phyloP scores from a whole-genome alignment of 1,140 invertebrate species.

The Gryllus bimaculatus region DNA sequence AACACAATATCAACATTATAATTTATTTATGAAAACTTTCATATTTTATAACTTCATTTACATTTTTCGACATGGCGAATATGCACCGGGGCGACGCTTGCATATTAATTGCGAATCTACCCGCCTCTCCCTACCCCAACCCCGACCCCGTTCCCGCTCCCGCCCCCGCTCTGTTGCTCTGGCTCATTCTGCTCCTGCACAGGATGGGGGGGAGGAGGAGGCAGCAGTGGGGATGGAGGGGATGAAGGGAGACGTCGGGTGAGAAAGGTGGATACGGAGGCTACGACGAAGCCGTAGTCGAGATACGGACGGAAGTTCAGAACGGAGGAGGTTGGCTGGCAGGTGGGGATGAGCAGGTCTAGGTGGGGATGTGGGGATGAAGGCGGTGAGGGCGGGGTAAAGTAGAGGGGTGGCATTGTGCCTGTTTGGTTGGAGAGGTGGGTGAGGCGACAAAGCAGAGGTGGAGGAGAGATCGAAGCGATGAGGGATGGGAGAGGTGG shows the following conservation, averaged over 20 bases:
- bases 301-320: not conserved
- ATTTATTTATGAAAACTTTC: conserved; percentile 6
- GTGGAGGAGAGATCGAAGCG: no score
- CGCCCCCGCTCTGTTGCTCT: not conserved
- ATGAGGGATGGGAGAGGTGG: no score
- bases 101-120: not conserved
- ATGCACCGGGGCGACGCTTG: not conserved
- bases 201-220: not conserved
- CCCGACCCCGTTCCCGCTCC: no score
- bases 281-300: not conserved
- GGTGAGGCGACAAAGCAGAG: no score
- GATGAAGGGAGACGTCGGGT: not conserved
- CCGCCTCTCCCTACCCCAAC: not conserved
- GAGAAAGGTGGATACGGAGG: not conserved
- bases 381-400: not conserved
- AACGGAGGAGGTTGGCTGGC: not conserved
- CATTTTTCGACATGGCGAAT: not conserved
- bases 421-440: no score
- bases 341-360: not conserved
- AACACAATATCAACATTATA: not conserved
- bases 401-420: not conserved
- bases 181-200: not conserved
- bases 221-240: no score
- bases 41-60: conserved; percentile 6
- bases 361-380: not conserved